These are phyloP conservation scores for Cephus rjabovi DNA, from an alignment of 2,888 invertebrate species.

Conservation along the genomic window DNA sequence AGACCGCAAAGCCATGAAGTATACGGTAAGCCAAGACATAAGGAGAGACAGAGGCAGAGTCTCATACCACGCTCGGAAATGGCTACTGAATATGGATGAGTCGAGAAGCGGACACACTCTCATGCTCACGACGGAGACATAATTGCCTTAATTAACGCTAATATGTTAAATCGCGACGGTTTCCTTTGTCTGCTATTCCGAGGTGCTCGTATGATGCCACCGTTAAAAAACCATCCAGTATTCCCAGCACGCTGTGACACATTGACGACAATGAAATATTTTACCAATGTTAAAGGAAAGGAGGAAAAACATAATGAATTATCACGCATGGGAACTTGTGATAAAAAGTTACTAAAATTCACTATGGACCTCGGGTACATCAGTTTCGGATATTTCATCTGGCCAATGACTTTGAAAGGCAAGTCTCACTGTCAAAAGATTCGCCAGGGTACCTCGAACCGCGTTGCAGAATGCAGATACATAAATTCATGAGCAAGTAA, in stretches of 20 bases:
- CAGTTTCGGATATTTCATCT: too few relatives aligned
- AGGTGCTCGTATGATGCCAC: not conserved
- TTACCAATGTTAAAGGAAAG: too few relatives aligned
- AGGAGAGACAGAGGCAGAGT: conserved; percentile 20
- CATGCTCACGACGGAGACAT: conserved; percentile 65
- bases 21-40: not conserved
- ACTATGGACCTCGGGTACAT: too few relatives aligned
- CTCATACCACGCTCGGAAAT: conserved; percentile 52
- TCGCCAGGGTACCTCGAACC: conserved; percentile 49
- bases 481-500: conserved; percentile 66
- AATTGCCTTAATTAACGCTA: conserved; percentile 67
- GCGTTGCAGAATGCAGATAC: conserved; percentile 64
- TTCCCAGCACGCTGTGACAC: not conserved
- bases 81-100: conserved; percentile 65
- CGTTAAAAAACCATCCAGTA: not conserved
- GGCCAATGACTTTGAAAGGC: too few relatives aligned
- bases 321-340: too few relatives aligned
- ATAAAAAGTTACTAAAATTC: too few relatives aligned
- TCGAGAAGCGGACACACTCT: conserved; percentile 62
- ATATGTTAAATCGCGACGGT: conserved; percentile 66
- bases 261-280: too few relatives aligned
- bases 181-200: conserved; percentile 55
- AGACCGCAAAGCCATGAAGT: conserved; percentile 8
- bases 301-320: too few relatives aligned
- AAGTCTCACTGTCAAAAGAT: conserved; percentile 4